Evolutionary conservation across 1,140 invertebrate species (phyloP), one percentile per base, ranked within the genome.

Genomic region (Mycetomoellerius zeteki): DNA sequence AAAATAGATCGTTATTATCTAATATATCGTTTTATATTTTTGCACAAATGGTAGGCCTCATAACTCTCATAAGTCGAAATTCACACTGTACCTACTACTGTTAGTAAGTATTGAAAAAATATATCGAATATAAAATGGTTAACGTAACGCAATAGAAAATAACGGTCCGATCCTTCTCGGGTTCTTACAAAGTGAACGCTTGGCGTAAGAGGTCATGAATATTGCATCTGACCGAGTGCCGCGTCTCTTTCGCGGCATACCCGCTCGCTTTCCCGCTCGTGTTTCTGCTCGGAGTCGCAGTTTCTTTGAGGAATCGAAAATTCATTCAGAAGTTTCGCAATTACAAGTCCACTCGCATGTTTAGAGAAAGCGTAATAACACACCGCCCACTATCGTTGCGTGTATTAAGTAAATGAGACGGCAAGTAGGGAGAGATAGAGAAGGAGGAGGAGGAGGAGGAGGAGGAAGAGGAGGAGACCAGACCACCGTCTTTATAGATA

Each of bases 291-390:
- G 62, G 14, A 33, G 62, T 82, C 88, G 37, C 84, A 86, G 86
- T 89, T 89, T 76, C 76, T 84, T 56, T 69, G 67, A 81, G 87
- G 88, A 89, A 89, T 89, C 85, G 82, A 78, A 78, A 80, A 91
- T 91, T 90, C 90, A 90, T 90, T 91, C 77, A 91, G 80, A 90
- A 90, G 76, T 91, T 91, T 91, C 72, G 89, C 82, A 90, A 92
- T 91, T 86, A 82, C 75, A 78, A 85, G 72, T 84, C 62, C 72
- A 67, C 84, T 90, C 69, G 84, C 89, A 87, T 85, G 87, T 90
- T 73, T 82, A 86, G 89, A 89, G 88, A 89, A 91, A 89, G 78
- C 89, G 89, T 78, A 81, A 71, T 81, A 86, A 88, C 77, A 87
- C 77, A 77, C 76, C 76, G 64, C 78, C 88, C 85, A 88, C 89